Evolutionary conservation across 2,113 vertebrate genomes (phyloP).

Genomic region (Zosterops hypoxanthus): DNA sequence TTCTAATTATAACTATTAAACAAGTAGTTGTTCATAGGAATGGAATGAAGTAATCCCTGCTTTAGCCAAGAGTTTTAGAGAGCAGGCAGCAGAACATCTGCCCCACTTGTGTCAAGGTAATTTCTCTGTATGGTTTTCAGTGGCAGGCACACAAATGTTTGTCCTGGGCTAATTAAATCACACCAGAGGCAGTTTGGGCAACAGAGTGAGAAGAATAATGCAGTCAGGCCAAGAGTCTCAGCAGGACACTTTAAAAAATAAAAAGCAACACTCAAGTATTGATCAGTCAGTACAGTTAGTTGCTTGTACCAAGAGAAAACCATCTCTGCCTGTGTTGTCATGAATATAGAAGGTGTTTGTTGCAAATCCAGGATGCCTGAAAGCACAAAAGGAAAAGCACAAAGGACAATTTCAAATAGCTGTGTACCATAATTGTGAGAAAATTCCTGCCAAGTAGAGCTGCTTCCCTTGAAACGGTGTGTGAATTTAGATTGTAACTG

Average conservation of each 20-base stretch:
- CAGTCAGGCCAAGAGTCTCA: neutral
- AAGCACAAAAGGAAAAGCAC: neutral
- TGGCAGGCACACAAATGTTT: neutral
- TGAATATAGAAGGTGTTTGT: neutral
- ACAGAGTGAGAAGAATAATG: neutral
- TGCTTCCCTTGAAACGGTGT: neutral
- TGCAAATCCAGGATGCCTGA: neutral
- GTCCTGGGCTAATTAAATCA: neutral
- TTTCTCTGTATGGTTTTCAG: neutral
- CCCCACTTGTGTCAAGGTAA: neutral
- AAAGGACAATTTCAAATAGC: neutral
- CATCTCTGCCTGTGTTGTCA: neutral
- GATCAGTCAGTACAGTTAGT: neutral
- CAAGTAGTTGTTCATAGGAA: neutral
- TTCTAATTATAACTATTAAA: neutral
- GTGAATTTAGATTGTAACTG: neutral
- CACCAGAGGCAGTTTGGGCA: neutral
- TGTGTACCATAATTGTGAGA: neutral
- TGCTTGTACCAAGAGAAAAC: neutral
- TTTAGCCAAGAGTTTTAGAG: neutral
- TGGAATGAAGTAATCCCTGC: neutral
- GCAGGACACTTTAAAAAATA: neutral
- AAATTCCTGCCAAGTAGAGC: accelerated
- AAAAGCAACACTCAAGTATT: neutral
- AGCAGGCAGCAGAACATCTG: neutral